phyloP scores from a whole-genome alignment of 2,797 vertebrate species.

The Sarcophilus harrisii region DNA sequence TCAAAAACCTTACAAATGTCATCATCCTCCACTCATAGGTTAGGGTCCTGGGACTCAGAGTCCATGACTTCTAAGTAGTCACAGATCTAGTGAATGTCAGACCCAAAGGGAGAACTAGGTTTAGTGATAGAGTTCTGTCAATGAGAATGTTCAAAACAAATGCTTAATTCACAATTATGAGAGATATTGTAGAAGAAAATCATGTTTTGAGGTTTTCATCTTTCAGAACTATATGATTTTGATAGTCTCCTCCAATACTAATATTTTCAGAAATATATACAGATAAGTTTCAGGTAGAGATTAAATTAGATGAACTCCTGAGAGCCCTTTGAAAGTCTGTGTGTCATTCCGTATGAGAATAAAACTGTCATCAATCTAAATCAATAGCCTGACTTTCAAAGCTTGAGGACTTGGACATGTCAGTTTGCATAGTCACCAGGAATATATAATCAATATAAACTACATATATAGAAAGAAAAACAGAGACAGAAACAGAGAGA shows the following conservation, averaged over 20 bases:
- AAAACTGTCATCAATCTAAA: conserved; percentile 27
- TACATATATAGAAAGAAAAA: neutral
- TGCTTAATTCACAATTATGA: neutral
- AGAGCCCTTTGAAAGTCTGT: neutral
- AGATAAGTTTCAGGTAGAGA: neutral
- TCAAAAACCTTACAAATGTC: neutral
- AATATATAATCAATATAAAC: conserved; percentile 6
- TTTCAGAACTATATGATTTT: neutral
- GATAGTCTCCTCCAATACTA: neutral
- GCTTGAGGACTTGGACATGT: conserved; percentile 44
- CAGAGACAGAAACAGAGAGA: neutral
- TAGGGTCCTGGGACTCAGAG: neutral
- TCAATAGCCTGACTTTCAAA: conserved; percentile 47
- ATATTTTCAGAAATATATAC: neutral
- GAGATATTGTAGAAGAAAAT: neutral
- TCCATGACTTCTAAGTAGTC: neutral
- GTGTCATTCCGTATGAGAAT: neutral
- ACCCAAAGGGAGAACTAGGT: neutral
- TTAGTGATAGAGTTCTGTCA: conserved; percentile 1
- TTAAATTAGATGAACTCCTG: neutral
- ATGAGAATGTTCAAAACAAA: conserved; percentile 2
- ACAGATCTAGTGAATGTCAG: neutral
- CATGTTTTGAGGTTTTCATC: neutral
- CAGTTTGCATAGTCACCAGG: neutral
- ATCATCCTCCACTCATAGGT: neutral